Percentiles rank a stretch among this genome's conserved stretches.
Evolutionary conservation across 1,140 invertebrate species (phyloP).

Genomic region (Pectinophora gossypiella): DNA sequence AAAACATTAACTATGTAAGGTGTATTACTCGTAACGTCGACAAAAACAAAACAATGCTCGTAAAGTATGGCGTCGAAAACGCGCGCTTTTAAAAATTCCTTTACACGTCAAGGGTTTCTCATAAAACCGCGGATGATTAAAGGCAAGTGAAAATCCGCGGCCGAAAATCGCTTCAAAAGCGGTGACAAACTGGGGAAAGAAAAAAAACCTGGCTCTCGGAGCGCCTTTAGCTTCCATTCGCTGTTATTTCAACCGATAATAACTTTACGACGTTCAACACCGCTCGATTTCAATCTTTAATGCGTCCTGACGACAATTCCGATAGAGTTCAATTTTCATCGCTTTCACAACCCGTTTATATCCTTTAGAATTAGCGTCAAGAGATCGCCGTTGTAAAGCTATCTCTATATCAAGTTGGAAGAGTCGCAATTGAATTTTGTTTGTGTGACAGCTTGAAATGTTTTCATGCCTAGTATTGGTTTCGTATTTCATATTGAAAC

Average conservation of each 20-base stretch:
- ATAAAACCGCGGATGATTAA: conserved; percentile 19
- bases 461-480: no score
- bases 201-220: conserved; percentile 41
- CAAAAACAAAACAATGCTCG: background rate
- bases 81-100: conserved; percentile 35
- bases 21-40: background rate
- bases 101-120: conserved; percentile 26
- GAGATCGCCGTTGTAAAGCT: conserved; percentile 4
- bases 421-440: conserved; percentile 21
- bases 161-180: conserved; percentile 26
- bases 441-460: conserved; percentile 18
- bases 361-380: background rate
- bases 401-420: conserved; percentile 14
- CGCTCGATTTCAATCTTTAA: conserved; percentile 7
- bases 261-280: conserved; percentile 26
- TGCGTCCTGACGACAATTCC: conserved; percentile 15
- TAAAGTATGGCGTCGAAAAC: background rate
- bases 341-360: conserved; percentile 9
- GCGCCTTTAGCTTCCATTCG: conserved; percentile 40
- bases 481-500: no score
- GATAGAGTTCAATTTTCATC: conserved; percentile 31
- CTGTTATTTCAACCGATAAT: conserved; percentile 40
- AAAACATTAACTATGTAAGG: background rate
- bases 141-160: conserved; percentile 19
- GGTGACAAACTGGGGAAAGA: conserved; percentile 25